Conservation (phyloP, 2,797 vertebrate genomes). For the Betta splendens region DNA sequence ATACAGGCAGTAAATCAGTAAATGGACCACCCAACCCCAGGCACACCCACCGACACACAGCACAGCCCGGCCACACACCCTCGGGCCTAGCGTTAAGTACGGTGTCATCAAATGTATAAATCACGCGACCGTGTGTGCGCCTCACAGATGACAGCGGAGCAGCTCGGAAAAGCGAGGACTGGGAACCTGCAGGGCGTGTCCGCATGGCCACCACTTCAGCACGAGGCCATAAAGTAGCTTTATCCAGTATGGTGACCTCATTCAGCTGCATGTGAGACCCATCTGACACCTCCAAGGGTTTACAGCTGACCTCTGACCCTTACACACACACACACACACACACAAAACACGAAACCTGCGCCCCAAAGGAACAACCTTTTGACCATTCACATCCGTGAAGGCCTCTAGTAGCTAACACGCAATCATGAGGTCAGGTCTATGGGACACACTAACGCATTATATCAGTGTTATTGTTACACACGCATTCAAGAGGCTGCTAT, state of each 20-base stretch:
- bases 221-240: conserved; percentile 63
- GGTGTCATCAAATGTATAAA: conserved; percentile 50
- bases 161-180: conserved; percentile 50
- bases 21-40: conserved; percentile 58
- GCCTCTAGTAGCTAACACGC: conserved; percentile 19
- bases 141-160: conserved; percentile 20
- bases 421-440: conserved; percentile 27
- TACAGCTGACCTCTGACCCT: conserved; percentile 64
- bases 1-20: conserved; percentile 54
- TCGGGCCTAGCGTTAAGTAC: conserved; percentile 2
- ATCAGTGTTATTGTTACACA: conserved; percentile 2
- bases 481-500: not conserved
- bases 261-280: conserved; percentile 58
- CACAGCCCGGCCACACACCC: conserved; percentile 41
- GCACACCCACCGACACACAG: conserved; percentile 20
- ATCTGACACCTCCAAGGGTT: conserved; percentile 58
- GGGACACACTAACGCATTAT: conserved; percentile 50
- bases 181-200: conserved; percentile 51
- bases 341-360: conserved; percentile 49
- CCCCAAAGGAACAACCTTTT: conserved; percentile 42
- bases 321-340: conserved; percentile 32
- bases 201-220: conserved; percentile 48
- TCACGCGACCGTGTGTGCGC: conserved; percentile 32
- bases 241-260: conserved; percentile 46
- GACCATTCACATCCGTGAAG: conserved; percentile 52